Evolutionary conservation across 2,797 vertebrate species (phyloP).

Genomic region (Sciurus carolinensis): DNA sequence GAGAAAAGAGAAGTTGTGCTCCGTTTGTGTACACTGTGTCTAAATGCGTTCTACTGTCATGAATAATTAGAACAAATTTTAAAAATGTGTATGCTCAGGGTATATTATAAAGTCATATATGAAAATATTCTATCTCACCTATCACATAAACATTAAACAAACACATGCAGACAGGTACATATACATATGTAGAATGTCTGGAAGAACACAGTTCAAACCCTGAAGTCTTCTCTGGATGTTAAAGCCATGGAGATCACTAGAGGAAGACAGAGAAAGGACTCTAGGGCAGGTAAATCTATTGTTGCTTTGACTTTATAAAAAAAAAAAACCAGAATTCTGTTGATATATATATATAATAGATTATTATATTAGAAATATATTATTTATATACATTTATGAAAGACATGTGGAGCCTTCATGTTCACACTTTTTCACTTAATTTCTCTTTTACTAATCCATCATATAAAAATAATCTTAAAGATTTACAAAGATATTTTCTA

Average conservation of each 20-base stretch:
- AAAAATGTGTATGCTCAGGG: background rate
- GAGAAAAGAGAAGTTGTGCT: too few relatives aligned
- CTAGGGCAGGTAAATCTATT: background rate
- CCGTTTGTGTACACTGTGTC: too few relatives aligned
- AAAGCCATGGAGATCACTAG: background rate
- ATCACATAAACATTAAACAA: background rate
- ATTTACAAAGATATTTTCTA: background rate
- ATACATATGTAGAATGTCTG: background rate
- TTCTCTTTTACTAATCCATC: slow-evolving; percentile 24
- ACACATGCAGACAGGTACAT: background rate
- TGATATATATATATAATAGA: background rate
- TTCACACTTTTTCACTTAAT: background rate
- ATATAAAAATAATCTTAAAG: slow-evolving; percentile 52
- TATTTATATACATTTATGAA: background rate
- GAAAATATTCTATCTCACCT: background rate
- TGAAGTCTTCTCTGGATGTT: background rate
- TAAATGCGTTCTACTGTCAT: too few relatives aligned
- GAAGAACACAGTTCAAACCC: background rate
- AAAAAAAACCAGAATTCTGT: background rate
- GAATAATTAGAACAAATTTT: too few relatives aligned
- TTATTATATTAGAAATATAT: background rate
- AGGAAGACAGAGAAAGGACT: background rate
- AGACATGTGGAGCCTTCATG: background rate
- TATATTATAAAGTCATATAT: background rate
- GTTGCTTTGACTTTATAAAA: background rate